Conservation (phyloP, 2,797 vertebrate genomes). For the Fistularia commersonii region DNA sequence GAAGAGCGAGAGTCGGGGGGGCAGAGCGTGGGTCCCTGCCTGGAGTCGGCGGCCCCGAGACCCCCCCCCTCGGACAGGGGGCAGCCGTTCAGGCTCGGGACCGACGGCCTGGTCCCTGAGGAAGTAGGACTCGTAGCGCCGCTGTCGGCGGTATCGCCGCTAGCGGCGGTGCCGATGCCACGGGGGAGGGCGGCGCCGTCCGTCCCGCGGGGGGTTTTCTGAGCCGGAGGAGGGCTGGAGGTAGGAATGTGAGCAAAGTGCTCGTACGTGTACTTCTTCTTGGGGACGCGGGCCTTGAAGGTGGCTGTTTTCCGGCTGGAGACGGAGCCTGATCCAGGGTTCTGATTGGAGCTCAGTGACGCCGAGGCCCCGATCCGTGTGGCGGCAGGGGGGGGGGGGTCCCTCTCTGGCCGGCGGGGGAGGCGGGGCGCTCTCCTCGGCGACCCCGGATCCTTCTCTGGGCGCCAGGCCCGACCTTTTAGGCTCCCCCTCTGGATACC, state of each 20-base stretch:
- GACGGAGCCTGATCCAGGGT: constrained; percentile 62
- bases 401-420: too few relatives aligned
- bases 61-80: constrained; percentile 44
- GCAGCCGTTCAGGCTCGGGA: constrained; percentile 49
- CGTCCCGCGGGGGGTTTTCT: constrained; percentile 56
- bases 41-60: constrained; percentile 44
- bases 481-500: too few relatives aligned
- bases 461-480: too few relatives aligned
- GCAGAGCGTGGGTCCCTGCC: too few relatives aligned
- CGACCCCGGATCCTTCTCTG: too few relatives aligned
- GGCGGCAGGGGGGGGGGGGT: constrained; percentile 49
- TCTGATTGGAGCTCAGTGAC: constrained; percentile 53
- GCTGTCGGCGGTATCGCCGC: too few relatives aligned
- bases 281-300: constrained; percentile 87
- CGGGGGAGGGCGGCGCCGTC: constrained; percentile 45
- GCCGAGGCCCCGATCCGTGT: constrained; percentile 37
- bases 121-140: constrained; percentile 58
- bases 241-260: constrained; percentile 71
- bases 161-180: too few relatives aligned
- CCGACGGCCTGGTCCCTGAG: constrained; percentile 67
- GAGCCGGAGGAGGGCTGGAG: constrained; percentile 53
- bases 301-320: constrained; percentile 90
- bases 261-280: constrained; percentile 83
- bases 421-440: too few relatives aligned
- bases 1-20: constrained; percentile 79